Conservation (phyloP, 2,888 invertebrate genomes). For the Drosophila aldrichi region DNA sequence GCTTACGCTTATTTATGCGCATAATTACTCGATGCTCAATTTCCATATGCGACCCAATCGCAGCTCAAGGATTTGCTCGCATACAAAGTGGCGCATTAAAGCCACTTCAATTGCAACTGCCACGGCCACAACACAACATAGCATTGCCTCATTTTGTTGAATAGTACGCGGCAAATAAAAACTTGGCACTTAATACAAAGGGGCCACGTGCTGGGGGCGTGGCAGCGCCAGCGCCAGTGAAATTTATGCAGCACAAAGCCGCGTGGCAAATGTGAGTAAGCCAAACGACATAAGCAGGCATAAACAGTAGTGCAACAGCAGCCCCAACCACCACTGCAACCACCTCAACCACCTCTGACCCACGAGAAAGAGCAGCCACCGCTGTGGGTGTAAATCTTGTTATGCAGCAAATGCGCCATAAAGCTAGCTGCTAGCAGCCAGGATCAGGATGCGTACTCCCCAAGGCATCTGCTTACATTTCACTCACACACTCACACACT, state of each 20-base stretch:
- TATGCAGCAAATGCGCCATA: conserved; percentile 78
- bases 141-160: conserved; percentile 75
- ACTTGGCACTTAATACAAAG: conserved; percentile 75
- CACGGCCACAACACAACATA: conserved; percentile 24
- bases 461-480: conserved; percentile 40
- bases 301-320: conserved; percentile 63
- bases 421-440: conserved; percentile 57
- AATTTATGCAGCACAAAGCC: conserved; percentile 78
- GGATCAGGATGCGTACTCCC: conserved; percentile 53
- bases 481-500: background rate
- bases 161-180: conserved; percentile 63
- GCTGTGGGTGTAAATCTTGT: conserved; percentile 75
- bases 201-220: conserved; percentile 59
- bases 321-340: background rate
- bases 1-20: conserved; percentile 69
- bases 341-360: background rate
- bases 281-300: conserved; percentile 79
- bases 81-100: conserved; percentile 65
- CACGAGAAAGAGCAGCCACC: background rate
- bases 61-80: conserved; percentile 58
- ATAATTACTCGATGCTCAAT: conserved; percentile 68
- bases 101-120: conserved; percentile 22
- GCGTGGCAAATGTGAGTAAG: conserved; percentile 78
- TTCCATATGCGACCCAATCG: conserved; percentile 68
- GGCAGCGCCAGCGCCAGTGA: conserved; percentile 50